Base-by-base conservation (phyloP, 2,888 invertebrate species). In the Laspeyria flexula region DNA sequence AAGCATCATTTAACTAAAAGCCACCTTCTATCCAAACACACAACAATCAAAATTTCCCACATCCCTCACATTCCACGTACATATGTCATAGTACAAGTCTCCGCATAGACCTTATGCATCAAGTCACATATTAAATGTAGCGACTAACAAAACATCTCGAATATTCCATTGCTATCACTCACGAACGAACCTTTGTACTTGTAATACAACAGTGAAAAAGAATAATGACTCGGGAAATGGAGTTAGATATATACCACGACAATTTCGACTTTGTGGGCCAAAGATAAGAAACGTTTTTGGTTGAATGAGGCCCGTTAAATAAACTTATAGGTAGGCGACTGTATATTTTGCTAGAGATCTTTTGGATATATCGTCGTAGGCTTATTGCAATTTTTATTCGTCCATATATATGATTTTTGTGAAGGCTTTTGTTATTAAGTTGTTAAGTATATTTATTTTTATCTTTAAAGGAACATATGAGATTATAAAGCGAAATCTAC, bases 151-250 rank as follows among this genome's bases (percentile, higher is more conserved):
- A 67, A 71, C 71, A 63, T 67, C 65, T 66, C 71, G 68, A 67
- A 66, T 59, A 51, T 46, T 66, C 41, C 55, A 48, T 59, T 45
- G 43, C 71, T 64, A 71, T 66, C 71, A 59, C 53, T 66, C 71
- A 66, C 50, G 55, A 52, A 39, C 13, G 43, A 50, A 53, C 59
- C 64, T 70, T 66, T 71, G 60, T 66, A 71, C 71, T 67, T 66
- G 71, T 55, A 66, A 66, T 71, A 66, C 72, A 67, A 55, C 64
- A 61, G 60, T 67, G 71, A 67, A 73, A 71, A 73, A 73, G 74
- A 71, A 71, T 73, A 73, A 71, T 73, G 72, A 66, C 55, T 43
- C 39, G 48, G 62, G 59, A 68, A 73, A 71, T 73, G 61, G 59
- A 70, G 63, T 71, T 67, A 66, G 44, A 46, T 57, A 65, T 64